Percentiles rank a stretch among this genome's conserved stretches.
These are phyloP conservation scores for Etheostoma perlongum DNA, from an alignment of 2,797 vertebrate genomes.

Conservation along the genomic window DNA sequence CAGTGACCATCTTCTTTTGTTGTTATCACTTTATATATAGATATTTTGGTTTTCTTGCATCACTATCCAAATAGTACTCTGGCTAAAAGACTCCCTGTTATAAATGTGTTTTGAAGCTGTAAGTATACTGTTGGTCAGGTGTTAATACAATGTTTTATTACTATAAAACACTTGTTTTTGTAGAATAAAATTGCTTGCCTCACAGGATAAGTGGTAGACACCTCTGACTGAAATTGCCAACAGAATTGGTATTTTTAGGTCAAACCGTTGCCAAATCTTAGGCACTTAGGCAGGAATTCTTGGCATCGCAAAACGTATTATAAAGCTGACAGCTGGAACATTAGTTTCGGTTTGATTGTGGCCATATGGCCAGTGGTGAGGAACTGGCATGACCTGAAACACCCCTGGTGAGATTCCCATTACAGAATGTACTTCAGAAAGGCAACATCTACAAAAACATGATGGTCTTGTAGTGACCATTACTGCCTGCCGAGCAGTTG, in stretches of 20 bases:
- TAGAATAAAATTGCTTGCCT: background rate
- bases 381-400: slow-evolving; percentile 68
- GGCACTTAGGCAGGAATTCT: slow-evolving; percentile 58
- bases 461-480: slow-evolving; percentile 61
- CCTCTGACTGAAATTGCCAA: slow-evolving; percentile 16
- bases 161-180: background rate
- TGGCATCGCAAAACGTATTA: slow-evolving; percentile 60
- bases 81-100: background rate
- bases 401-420: slow-evolving; percentile 67
- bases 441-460: slow-evolving; percentile 66
- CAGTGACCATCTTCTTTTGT: background rate
- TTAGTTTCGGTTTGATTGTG: slow-evolving; percentile 74
- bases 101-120: background rate
- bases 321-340: slow-evolving; percentile 75
- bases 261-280: slow-evolving; percentile 49
- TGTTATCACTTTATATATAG: background rate
- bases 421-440: slow-evolving; percentile 68
- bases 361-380: slow-evolving; percentile 78
- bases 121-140: background rate
- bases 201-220: background rate
- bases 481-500: slow-evolving; percentile 65
- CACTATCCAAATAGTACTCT: background rate
- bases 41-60: background rate
- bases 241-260: slow-evolving; percentile 47
- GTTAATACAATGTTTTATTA: background rate